phyloP scores from a whole-genome alignment of 2,888 invertebrate genomes.

The Taenaris catops region DNA sequence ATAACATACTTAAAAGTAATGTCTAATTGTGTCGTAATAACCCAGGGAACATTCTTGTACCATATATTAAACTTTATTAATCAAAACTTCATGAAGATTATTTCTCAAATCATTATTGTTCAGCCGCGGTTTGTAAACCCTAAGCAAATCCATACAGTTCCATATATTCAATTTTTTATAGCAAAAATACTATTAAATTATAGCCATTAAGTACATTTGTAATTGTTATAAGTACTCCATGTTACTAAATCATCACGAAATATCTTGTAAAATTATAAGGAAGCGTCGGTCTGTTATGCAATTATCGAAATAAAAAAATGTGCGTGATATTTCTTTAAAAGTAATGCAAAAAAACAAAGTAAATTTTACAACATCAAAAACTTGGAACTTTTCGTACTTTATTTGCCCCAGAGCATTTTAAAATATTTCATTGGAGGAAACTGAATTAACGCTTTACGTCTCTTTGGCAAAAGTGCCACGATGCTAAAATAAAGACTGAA shows the following conservation, averaged over 20 bases:
- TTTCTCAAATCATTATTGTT: too few species aligned
- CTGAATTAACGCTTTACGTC: not conserved
- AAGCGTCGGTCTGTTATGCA: slow-evolving; percentile 13
- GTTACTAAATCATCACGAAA: not conserved
- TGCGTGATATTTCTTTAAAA: slow-evolving; percentile 17
- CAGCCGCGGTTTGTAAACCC: too few species aligned
- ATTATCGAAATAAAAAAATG: slow-evolving; percentile 3
- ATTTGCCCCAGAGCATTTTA: not conserved
- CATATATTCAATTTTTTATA: not conserved
- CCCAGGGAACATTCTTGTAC: too few species aligned
- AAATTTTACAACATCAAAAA: slow-evolving; percentile 2
- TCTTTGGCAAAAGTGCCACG: not conserved
- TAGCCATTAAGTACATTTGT: too few species aligned
- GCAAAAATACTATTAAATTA: not conserved
- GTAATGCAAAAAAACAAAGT: slow-evolving; percentile 11
- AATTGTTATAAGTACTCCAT: too few species aligned
- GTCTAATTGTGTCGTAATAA: too few species aligned
- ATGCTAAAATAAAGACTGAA: not conserved
- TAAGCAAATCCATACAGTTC: not conserved
- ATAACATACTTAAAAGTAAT: too few species aligned
- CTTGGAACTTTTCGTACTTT: slow-evolving; percentile 3
- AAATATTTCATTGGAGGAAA: not conserved
- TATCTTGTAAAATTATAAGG: slow-evolving; percentile 8
- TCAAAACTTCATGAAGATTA: too few species aligned
- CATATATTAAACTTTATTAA: too few species aligned